These are phyloP conservation scores for Tragopan temminckii DNA, from an alignment of 2,797 vertebrate genomes.

Conservation along the genomic window DNA sequence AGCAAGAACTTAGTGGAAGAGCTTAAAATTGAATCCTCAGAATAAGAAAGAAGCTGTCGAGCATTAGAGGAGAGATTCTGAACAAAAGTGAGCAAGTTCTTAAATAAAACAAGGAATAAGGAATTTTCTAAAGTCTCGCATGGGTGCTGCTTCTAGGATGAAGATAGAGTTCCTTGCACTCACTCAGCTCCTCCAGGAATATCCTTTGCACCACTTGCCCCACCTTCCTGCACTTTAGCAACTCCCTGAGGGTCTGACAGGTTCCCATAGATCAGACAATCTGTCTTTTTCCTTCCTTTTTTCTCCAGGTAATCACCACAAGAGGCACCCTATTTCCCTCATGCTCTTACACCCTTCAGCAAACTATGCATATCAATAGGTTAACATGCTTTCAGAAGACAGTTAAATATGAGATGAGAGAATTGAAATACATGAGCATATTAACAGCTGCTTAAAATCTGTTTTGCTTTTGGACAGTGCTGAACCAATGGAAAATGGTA, in stretches of 20 bases:
- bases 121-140: background rate
- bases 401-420: background rate
- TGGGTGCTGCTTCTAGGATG: background rate
- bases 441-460: background rate
- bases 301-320: background rate
- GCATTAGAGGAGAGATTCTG: background rate
- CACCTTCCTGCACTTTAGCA: background rate
- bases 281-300: background rate
- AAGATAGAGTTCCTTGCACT: background rate
- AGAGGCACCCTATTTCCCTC: background rate
- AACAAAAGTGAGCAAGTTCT: background rate
- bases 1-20: background rate
- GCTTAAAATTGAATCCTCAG: background rate
- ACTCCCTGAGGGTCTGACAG: background rate
- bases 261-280: background rate
- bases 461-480: background rate
- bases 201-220: background rate
- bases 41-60: background rate
- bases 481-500: background rate
- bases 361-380: background rate
- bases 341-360: background rate
- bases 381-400: background rate
- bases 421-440: background rate
- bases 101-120: background rate
- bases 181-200: background rate